Evolutionary conservation across 1,140 invertebrate species (phyloP).

Genomic region (Scaptomyza montana): DNA sequence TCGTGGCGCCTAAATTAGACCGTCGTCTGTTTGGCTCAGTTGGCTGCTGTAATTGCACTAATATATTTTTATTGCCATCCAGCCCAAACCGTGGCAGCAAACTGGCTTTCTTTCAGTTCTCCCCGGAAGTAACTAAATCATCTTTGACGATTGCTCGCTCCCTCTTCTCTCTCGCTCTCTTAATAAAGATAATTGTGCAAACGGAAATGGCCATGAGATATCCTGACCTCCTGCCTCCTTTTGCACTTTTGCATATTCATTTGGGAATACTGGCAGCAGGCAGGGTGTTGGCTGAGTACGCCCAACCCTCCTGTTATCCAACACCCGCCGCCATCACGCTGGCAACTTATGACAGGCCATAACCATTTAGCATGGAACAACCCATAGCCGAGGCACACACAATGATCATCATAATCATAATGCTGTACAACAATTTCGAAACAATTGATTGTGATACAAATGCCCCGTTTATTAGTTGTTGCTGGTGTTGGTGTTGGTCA

Average conservation of each 20-base stretch:
- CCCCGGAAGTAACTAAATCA: conserved; percentile 78
- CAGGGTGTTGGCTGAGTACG: no score
- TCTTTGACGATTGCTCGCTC: conserved; percentile 73
- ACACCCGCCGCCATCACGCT: conserved; percentile 8
- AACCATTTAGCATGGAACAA: conserved; percentile 72
- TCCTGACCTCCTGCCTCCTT: conserved; percentile 46
- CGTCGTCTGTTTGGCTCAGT: conserved; percentile 50
- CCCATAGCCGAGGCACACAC: no score
- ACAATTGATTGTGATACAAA: conserved; percentile 82
- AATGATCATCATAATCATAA: conserved; percentile 60
- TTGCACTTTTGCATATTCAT: conserved; percentile 78
- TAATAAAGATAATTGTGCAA: conserved; percentile 82
- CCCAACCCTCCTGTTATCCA: no score
- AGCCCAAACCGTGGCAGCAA: conserved; percentile 17
- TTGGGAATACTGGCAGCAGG: conserved; percentile 58
- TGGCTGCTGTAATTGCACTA: conserved; percentile 80
- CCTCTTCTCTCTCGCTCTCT: conserved; percentile 39
- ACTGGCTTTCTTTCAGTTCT: conserved; percentile 8
- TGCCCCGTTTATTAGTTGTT: conserved; percentile 76
- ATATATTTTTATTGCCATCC: conserved; percentile 77
- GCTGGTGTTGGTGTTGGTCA: conserved; percentile 33
- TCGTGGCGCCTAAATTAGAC: conserved; percentile 64
- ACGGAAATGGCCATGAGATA: conserved; percentile 78
- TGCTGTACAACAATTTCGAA: conserved; percentile 80
- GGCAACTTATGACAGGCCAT: conserved; percentile 81